Evolutionary conservation across 2,113 vertebrate genomes (phyloP), one percentile per base, ranked within the genome.

Genomic region (Mormyrus lacerda): DNA sequence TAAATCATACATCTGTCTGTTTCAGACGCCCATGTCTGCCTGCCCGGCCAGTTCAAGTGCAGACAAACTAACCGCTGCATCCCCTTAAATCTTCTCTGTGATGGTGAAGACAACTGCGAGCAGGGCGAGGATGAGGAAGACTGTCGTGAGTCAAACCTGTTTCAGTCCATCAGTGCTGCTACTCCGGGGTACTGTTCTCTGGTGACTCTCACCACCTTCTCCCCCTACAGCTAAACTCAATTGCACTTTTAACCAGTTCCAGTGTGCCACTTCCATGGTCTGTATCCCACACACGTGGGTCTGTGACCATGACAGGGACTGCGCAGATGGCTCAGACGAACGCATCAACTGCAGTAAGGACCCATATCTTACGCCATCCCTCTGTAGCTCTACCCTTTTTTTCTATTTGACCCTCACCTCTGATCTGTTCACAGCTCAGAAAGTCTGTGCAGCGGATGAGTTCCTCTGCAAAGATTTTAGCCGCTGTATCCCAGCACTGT

Each of bases 31-130:
- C 98, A 99, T 0, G 98, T 99, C 21, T 99, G 98, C 90, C 92
- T 99, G 93, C 98, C 98, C 89, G 99, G 98, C 89, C 98, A 99
- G 95, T 99, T 99, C 94, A 99, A 99, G 89, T 99, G 97, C 93
- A 97, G 97, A 92, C 96, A 98, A 89, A 97, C 97, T 76, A 99
- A 97, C 90, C 98, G 97, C 93, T 99, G 98, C 90, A 99, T 99
- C 87, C 98, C 98, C 0, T 97, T 97, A 17, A 98, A 98, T 90
- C 99, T 99, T 96, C 97, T 97, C 89, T 99, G 98, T 91, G 99
- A 99, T 0, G 98, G 98, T 3, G 98, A 99, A 92, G 97, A 98
- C 94, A 99, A 99, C 96, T 99, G 98, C 0, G 98, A 97, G 0
- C 97, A 98, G 0, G 98, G 98, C 51, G 98, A 99, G 93, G 98